A percentile compares a stretch with the other conserved stretches of the same genome.
Evolutionary conservation across 2,888 invertebrate genomes (phyloP).

Genomic region (Caradrina clavipalpis): DNA sequence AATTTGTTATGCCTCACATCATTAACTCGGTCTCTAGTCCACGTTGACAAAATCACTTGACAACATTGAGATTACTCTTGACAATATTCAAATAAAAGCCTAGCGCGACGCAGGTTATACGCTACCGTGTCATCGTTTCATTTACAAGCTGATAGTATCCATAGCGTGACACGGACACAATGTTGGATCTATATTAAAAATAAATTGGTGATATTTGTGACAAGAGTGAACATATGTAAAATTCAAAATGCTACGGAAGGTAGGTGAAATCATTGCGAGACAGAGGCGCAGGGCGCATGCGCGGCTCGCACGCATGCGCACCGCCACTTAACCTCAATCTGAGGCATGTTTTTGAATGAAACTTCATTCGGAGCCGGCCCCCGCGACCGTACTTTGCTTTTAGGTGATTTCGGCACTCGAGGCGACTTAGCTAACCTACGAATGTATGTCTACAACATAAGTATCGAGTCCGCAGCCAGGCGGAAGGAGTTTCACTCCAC

Average conservation of each 20-base stretch:
- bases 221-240: slow-evolving; percentile 72
- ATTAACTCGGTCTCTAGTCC: slow-evolving; percentile 17
- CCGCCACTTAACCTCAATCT: slow-evolving; percentile 87
- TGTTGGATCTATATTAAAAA: slow-evolving; percentile 55
- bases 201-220: slow-evolving; percentile 62
- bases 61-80: slow-evolving; percentile 24
- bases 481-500: slow-evolving; percentile 17
- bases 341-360: slow-evolving; percentile 90
- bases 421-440: slow-evolving; percentile 70
- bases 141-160: slow-evolving; percentile 20
- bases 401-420: slow-evolving; percentile 75
- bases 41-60: slow-evolving; percentile 17
- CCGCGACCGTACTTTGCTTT: slow-evolving; percentile 82
- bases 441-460: slow-evolving; percentile 49
- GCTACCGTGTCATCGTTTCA: slow-evolving; percentile 15
- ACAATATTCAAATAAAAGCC: slow-evolving; percentile 34
- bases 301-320: slow-evolving; percentile 85
- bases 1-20: slow-evolving; percentile 13
- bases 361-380: slow-evolving; percentile 82
- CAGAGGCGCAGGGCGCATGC: slow-evolving; percentile 75
- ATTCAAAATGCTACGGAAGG: slow-evolving; percentile 81
- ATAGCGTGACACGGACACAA: slow-evolving; percentile 30
- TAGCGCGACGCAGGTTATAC: background rate
- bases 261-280: slow-evolving; percentile 88
- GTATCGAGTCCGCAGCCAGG: slow-evolving; percentile 36